phyloP scores from a whole-genome alignment of 2,113 vertebrate genomes.

The Oncorhynchus clarkii region DNA sequence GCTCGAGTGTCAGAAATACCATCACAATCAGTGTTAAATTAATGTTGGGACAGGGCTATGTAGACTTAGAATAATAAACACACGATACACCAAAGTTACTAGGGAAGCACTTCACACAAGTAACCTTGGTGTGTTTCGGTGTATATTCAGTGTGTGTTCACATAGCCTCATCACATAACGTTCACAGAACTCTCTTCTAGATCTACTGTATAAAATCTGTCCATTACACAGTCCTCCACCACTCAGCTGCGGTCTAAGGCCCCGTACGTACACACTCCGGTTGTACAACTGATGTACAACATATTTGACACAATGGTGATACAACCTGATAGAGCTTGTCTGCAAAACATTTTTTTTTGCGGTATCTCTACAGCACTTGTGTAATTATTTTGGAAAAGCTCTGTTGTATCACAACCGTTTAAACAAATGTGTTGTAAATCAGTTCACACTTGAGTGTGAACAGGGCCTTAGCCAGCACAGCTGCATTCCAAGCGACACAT shows the following conservation, averaged over 20 bases:
- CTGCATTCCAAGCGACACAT: slow-evolving; percentile 39
- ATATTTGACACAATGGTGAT: too few relatives aligned
- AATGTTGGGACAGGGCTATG: slow-evolving; percentile 11
- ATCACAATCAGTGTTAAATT: slow-evolving; percentile 34
- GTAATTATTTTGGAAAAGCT: too few relatives aligned
- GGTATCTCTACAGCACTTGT: too few relatives aligned
- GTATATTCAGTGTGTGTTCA: too few relatives aligned
- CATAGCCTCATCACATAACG: not conserved
- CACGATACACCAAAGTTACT: not conserved
- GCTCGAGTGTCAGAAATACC: slow-evolving; percentile 6
- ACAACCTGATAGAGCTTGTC: not conserved
- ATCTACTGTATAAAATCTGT: slow-evolving; percentile 14
- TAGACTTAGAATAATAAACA: not conserved
- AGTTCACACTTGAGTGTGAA: too few relatives aligned
- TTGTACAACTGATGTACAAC: too few relatives aligned
- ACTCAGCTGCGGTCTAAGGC: slow-evolving; percentile 12
- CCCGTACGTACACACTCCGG: too few relatives aligned
- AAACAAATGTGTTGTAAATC: too few relatives aligned
- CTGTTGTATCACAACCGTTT: too few relatives aligned
- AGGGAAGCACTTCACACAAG: not conserved
- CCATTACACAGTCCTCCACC: not conserved
- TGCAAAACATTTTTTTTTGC: not conserved
- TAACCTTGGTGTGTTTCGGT: too few relatives aligned
- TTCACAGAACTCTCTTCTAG: slow-evolving; percentile 30
- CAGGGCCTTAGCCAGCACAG: slow-evolving; percentile 37